Base-by-base conservation (phyloP, 2,797 vertebrate species). In the Typhlichthys subterraneus region DNA sequence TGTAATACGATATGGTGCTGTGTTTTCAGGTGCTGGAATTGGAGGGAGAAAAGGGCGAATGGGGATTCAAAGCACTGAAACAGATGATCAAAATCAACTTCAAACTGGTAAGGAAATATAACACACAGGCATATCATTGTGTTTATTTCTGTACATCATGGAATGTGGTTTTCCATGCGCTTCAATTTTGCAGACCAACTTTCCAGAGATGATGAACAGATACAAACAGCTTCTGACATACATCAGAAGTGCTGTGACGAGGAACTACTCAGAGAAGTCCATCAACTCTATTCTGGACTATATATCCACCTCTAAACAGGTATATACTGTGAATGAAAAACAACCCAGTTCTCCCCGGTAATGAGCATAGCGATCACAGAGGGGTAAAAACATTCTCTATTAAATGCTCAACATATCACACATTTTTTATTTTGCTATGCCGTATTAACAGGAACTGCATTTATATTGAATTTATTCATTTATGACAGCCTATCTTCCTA, bases 41-140 rank as follows among this genome's bases (percentile, higher is more conserved):
- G 0, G 98, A 99, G 90, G 98, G 98, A 70, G 98, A 99, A 88
- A 99, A 99, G 79, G 98, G 98, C 88, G 98, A 99, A 91, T 99
- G 98, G 98, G 98, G 98, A 67, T 99, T 99, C 88, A 99, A 99
- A 94, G 98, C 98, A 76, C 89, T 99, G 82, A 99, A 99, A 92
- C 98, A 99, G 91, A 99, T 99, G 98, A 99, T 99, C 85, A 99
- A 99, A 91, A 99, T 99, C 88, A 99, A 99, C 90, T 99, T 99
- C 88, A 99, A 98, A 87, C 87, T 99, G 96, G 98, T 99, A 95
- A 82, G 93, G 72, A 3, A 4, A 10, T 42, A 42, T 42, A 29
- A 29, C 23, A 29, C 23, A 29, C 13, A 54, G 12, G 5, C 53
- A 55, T 55, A 38, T 10, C 0, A 57, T 42, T 8, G 29, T 38